A percentile compares a stretch with the other conserved stretches of the same genome.
phyloP scores from a whole-genome alignment of 2,113 vertebrate genomes.

The Narcine bancroftii region DNA sequence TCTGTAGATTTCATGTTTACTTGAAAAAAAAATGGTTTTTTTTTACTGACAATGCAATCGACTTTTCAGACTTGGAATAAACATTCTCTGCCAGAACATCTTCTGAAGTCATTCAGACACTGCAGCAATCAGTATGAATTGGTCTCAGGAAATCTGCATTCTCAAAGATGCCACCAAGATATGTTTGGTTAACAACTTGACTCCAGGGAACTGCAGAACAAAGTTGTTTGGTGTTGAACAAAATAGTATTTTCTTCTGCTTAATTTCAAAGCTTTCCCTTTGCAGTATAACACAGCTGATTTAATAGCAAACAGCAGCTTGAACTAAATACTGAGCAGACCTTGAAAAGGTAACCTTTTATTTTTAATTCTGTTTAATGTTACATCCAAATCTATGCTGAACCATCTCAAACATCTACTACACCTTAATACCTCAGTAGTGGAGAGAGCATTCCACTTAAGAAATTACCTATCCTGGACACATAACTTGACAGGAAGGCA shows the following conservation, averaged over 20 bases:
- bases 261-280: background rate
- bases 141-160: background rate
- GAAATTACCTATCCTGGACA: no score
- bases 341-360: background rate
- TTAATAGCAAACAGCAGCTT: background rate
- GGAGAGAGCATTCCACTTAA: no score
- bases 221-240: background rate
- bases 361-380: background rate
- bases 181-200: background rate
- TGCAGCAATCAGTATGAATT: background rate
- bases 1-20: no score
- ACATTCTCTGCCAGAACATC: background rate
- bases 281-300: background rate
- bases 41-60: background rate
- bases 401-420: background rate
- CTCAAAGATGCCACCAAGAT: background rate
- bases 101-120: background rate
- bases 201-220: background rate
- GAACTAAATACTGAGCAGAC: background rate
- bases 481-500: no score
- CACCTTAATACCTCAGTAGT: no score
- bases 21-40: background rate
- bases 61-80: background rate
- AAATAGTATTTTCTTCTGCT: background rate
- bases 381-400: background rate